These are phyloP conservation scores for Panulirus ornatus DNA, from an alignment of 1,140 invertebrate species.

Conservation along the genomic window DNA sequence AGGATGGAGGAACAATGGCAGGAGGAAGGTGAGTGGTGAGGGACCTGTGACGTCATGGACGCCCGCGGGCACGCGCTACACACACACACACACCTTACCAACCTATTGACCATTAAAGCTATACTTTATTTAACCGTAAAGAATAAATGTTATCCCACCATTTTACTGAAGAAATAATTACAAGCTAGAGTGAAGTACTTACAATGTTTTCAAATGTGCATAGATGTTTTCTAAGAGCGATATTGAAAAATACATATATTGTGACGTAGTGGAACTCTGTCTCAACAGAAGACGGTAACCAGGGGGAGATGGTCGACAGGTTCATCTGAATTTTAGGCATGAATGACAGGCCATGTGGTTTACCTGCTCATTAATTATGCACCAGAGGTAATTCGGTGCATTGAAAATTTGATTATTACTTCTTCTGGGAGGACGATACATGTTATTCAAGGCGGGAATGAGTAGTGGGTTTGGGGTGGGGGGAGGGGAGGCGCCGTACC, in stretches of 20 bases:
- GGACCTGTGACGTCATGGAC: neutral
- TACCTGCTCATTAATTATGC: neutral
- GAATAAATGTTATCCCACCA: no score
- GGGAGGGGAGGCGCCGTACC: neutral
- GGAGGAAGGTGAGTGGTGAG: neutral
- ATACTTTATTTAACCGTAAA: no score
- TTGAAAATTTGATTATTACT: neutral
- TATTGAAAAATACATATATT: neutral
- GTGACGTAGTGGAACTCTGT: neutral
- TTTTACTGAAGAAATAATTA: no score
- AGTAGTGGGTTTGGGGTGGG: neutral
- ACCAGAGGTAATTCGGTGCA: constrained; percentile 5
- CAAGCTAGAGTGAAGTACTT: no score
- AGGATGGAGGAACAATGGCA: neutral
- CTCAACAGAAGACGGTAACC: constrained; percentile 12
- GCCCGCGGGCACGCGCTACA: neutral
- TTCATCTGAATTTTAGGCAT: constrained; percentile 9
- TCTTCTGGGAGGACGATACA: neutral
- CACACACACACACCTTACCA: neutral
- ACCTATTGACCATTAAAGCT: no score
- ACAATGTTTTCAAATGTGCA: no score
- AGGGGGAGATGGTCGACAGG: constrained; percentile 39
- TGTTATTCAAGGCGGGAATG: neutral
- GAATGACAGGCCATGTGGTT: neutral
- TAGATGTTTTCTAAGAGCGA: no score